These are phyloP conservation scores for Drosophila robusta DNA, from an alignment of 2,888 invertebrate genomes.

Conservation along the genomic window DNA sequence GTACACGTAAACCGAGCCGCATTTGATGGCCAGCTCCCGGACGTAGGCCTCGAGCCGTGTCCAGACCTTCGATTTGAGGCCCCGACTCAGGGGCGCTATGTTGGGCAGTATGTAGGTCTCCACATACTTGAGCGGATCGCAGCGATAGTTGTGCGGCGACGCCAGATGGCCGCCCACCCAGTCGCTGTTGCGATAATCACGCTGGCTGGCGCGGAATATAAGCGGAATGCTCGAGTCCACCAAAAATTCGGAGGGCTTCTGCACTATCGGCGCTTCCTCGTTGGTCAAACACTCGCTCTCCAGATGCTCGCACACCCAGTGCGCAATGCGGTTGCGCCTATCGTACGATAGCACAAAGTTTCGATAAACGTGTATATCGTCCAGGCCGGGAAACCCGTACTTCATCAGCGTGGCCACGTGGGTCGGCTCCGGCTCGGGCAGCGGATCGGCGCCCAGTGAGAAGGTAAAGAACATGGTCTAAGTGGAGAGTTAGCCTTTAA, in stretches of 20 bases:
- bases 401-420: constrained; percentile 92
- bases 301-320: constrained; percentile 97
- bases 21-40: constrained; percentile 89
- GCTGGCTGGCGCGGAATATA: constrained; percentile 91
- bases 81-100: constrained; percentile 97
- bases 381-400: constrained; percentile 95
- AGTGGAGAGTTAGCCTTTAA: no score
- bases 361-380: constrained; percentile 93
- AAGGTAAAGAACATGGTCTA: constrained; percentile 56
- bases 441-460: constrained; percentile 19
- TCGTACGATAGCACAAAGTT: constrained; percentile 97
- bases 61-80: constrained; percentile 95
- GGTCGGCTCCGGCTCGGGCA: neutral
- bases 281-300: constrained; percentile 86
- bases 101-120: constrained; percentile 96
- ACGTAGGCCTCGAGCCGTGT: constrained; percentile 93
- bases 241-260: constrained; percentile 25
- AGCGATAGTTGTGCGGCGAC: constrained; percentile 96
- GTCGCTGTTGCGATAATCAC: constrained; percentile 91
- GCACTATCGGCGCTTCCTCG: neutral
- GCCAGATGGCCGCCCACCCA: constrained; percentile 96
- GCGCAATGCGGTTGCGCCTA: constrained; percentile 91
- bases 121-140: constrained; percentile 90
- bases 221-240: constrained; percentile 88
- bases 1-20: constrained; percentile 93